Percentiles rank a stretch among this genome's conserved stretches.
phyloP scores from a whole-genome alignment of 1,140 invertebrate genomes.

The Trichogramma pretiosum region DNA sequence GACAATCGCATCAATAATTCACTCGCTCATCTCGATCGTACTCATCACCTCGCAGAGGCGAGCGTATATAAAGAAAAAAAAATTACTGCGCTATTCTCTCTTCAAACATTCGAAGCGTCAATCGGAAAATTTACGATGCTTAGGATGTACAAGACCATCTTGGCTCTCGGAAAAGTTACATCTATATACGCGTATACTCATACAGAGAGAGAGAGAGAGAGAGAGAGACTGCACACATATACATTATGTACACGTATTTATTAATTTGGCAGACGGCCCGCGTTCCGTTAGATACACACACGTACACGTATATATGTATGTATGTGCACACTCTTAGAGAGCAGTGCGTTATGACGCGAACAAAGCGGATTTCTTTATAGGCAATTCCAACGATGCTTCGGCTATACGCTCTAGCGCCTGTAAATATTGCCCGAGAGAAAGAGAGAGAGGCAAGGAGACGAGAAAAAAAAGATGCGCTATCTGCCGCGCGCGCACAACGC shows the following conservation, averaged over 20 bases:
- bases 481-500: no score
- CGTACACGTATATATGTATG: background rate
- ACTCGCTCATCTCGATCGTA: no score
- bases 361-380: constrained; percentile 47
- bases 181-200: background rate
- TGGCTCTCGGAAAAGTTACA: background rate
- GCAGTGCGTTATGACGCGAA: constrained; percentile 42
- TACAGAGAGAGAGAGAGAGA: no score
- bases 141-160: background rate
- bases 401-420: constrained; percentile 24
- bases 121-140: no score
- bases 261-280: constrained; percentile 45
- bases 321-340: background rate
- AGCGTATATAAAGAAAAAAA: no score
- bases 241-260: constrained; percentile 41
- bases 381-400: constrained; percentile 38
- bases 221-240: no score
- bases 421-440: constrained; percentile 32
- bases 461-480: constrained; percentile 1
- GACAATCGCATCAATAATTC: no score
- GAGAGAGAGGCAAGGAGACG: background rate
- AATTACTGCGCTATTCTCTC: no score
- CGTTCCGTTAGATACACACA: constrained; percentile 22
- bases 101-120: no score
- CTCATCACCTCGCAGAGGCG: no score